Evolutionary conservation across 2,797 vertebrate genomes (phyloP).

Genomic region (Megaceryle alcyon): DNA sequence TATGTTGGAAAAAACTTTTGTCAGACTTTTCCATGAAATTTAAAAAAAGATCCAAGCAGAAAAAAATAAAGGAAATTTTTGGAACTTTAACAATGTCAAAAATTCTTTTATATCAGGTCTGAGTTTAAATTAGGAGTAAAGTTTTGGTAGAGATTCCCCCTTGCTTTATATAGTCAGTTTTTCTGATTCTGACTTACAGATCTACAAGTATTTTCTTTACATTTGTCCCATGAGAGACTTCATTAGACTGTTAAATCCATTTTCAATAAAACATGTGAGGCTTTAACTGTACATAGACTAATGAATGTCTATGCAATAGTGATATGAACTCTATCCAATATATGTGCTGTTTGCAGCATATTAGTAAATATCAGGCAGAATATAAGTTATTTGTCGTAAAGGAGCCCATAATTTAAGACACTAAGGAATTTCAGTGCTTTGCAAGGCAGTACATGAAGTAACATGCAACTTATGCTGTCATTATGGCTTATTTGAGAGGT

Average conservation of each 20-base stretch:
- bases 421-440: conserved; percentile 19
- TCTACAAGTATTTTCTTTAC: not conserved
- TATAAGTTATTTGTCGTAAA: not conserved
- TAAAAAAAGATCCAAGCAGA: not conserved
- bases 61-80: not conserved
- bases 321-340: not conserved
- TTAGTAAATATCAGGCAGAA: conserved; percentile 21
- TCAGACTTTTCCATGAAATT: not conserved
- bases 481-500: conserved; percentile 59
- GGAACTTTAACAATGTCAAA: not conserved
- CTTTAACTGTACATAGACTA: not conserved
- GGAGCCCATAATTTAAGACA: conserved; percentile 51
- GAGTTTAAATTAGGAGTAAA: not conserved
- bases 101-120: not conserved
- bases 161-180: not conserved
- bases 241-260: not conserved
- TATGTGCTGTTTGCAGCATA: not conserved
- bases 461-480: conserved; percentile 52
- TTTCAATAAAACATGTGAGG: not conserved
- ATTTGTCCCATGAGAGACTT: not conserved
- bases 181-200: not conserved
- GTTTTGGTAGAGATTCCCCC: not conserved
- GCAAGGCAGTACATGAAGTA: conserved; percentile 56
- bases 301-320: not conserved
- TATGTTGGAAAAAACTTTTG: not conserved